Evolutionary conservation across 2,797 vertebrate species (phyloP).

Genomic region (Falco naumanni): DNA sequence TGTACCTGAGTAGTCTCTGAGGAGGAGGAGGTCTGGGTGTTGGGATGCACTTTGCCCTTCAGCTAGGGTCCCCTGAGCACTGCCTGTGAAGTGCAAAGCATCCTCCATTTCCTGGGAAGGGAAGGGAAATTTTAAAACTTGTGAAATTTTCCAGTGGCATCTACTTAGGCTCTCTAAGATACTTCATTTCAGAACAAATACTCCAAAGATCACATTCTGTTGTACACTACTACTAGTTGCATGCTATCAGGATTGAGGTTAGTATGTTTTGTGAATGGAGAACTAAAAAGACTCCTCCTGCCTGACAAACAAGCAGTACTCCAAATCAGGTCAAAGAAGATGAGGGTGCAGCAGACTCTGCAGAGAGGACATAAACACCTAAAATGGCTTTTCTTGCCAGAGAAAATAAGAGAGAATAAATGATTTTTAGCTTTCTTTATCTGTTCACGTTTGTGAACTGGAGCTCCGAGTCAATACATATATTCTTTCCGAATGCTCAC

Average conservation of each 20-base stretch:
- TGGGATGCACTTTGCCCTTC: not conserved
- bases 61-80: not conserved
- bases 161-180: not conserved
- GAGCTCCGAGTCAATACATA: slow-evolving; percentile 64
- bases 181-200: not conserved
- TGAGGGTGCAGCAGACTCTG: not conserved
- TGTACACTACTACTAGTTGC: not conserved
- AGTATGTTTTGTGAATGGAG: not conserved
- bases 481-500: slow-evolving; percentile 66
- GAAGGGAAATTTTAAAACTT: not conserved
- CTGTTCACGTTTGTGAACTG: slow-evolving; percentile 28
- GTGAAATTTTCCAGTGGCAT: not conserved
- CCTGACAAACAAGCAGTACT: not conserved
- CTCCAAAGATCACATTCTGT: not conserved
- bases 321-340: not conserved
- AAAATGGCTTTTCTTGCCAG: not conserved
- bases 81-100: not conserved
- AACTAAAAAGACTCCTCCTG: not conserved
- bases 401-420: slow-evolving; percentile 15
- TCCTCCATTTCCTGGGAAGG: not conserved
- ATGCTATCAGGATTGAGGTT: not conserved
- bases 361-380: not conserved
- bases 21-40: not conserved
- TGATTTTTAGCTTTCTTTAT: slow-evolving; percentile 16
- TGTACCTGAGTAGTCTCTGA: not conserved